A percentile compares a stretch with the other conserved stretches of the same genome.
Evolutionary conservation across 2,113 vertebrate genomes (phyloP).

Genomic region (Chloropsis cyanopogon): DNA sequence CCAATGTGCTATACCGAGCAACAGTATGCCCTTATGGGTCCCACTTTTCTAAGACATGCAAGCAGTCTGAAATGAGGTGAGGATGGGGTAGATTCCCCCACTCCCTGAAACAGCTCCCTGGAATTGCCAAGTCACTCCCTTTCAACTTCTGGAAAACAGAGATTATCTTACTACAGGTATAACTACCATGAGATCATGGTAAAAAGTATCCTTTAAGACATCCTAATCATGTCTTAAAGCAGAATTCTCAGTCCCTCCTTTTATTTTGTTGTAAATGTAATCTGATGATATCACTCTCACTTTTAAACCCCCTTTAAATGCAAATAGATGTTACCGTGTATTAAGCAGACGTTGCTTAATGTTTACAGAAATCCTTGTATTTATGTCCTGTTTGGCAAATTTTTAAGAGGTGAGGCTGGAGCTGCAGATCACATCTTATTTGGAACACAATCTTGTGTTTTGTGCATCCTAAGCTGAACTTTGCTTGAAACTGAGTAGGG

Average conservation of each 20-base stretch:
- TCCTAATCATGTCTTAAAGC: background rate
- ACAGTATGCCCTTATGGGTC: background rate
- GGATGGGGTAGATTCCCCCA: rapidly evolving
- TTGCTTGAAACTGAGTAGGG: background rate
- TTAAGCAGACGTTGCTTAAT: background rate
- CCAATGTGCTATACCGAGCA: background rate
- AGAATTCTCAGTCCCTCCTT: background rate
- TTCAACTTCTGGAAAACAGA: background rate
- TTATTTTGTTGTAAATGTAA: background rate
- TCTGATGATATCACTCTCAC: background rate
- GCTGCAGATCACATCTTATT: background rate
- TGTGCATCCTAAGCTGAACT: rapidly evolving
- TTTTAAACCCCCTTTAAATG: background rate
- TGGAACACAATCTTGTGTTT: background rate
- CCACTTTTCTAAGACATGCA: background rate
- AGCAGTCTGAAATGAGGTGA: background rate
- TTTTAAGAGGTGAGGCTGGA: background rate
- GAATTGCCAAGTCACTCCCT: background rate
- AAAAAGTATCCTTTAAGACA: too few species aligned
- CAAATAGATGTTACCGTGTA: background rate
- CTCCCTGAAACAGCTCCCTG: background rate
- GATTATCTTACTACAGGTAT: background rate
- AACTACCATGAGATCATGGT: background rate
- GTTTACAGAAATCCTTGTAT: background rate
- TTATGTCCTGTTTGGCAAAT: background rate